Evolutionary conservation across 2,113 vertebrate species (phyloP), one percentile per base, ranked within the genome.

Genomic region (Microtus ochrogaster): DNA sequence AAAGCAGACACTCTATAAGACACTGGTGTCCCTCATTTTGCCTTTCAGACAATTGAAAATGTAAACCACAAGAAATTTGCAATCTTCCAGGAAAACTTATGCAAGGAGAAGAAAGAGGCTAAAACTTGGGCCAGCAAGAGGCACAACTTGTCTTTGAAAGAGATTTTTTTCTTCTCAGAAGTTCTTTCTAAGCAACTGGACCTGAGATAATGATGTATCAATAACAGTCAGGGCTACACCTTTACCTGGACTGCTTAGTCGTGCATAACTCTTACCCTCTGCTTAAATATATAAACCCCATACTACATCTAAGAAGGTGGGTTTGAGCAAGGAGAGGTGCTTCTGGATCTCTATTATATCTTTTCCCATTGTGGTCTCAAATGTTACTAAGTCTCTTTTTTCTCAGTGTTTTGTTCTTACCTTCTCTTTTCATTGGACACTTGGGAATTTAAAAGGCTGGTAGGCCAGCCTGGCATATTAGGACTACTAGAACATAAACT

Each of bases 321-420:
- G 12, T 28, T 14, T 77, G 26, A 30, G 7, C 3, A 19, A 36
- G 16, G 8, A 33, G 2, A 5, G 1, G 26, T n/a, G 12, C 3
- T 28, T 7, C 30, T 4, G 30, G 30, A 78, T 52, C 47, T 52
- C 28, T 52, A 33, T 36, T 30, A 52, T 52, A 19, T 78, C 28
- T 52, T 49, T 77, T 52, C 47, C 47, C 28, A 49, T 16, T 49
- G 28, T 78, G 16, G 47, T 19, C 28, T 33, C 7, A 33, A 66
- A 66, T 66, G 47, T 78, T 3, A 17, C 13, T 79, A 33, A 17
- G 19, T 33, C 44, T 77, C 44, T 72, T 72, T 41, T 76, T 76
- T 12, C 44, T 28, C 24, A 7, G 13, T 49, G 13, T 47, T 49
- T 47, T 49, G 3, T 3, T 78, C 14, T 49, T 36, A 52, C 4